Conservation (phyloP, 2,797 vertebrate genomes). For the Aphelocoma californica region DNA sequence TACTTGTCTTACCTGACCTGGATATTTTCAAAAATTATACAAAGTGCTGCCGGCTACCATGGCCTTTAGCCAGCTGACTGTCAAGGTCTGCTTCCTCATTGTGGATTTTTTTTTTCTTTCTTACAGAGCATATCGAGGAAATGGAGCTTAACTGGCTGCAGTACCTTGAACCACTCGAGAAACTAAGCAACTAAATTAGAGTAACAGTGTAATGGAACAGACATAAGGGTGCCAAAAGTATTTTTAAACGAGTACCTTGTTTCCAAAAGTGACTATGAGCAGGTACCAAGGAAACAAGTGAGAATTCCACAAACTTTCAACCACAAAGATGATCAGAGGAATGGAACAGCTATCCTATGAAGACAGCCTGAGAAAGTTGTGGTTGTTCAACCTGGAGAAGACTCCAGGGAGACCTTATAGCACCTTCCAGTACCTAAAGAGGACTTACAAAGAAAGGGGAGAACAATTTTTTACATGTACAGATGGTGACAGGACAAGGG, state of each 20-base stretch:
- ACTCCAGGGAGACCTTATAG: not conserved
- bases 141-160: not conserved
- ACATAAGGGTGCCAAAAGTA: not conserved
- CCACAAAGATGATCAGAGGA: not conserved
- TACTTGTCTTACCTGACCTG: too few relatives aligned
- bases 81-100: not conserved
- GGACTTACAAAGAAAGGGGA: not conserved
- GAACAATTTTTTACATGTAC: not conserved
- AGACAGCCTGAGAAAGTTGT: not conserved
- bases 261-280: not conserved
- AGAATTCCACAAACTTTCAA: not conserved
- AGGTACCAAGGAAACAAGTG: not conserved
- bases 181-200: not conserved
- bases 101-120: not conserved
- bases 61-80: too few relatives aligned
- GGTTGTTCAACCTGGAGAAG: not conserved
- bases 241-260: not conserved
- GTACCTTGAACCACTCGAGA: not conserved
- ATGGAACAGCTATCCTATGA: not conserved
- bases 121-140: not conserved
- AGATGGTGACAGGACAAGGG: not conserved
- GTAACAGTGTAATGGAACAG: not conserved
- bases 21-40: fast-evolving
- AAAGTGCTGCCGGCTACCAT: not conserved
- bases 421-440: not conserved